Base-by-base conservation (phyloP, 2,797 vertebrate genomes). In the Gymnothorax javanicus region DNA sequence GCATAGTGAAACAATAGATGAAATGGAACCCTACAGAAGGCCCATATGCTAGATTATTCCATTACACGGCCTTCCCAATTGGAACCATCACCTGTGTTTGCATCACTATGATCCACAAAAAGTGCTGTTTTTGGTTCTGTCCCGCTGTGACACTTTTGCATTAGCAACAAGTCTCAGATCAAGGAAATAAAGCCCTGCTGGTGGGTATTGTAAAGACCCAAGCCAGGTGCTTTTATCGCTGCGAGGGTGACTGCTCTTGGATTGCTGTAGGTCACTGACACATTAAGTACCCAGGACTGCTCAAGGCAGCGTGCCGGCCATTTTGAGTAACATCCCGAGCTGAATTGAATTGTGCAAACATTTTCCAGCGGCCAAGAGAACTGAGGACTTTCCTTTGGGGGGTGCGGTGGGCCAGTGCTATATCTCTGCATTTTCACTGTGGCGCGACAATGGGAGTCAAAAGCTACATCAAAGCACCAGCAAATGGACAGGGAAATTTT, bases 311-410 rank as follows among this genome's bases (percentile, higher is more conserved):
- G 25, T 73, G 83, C 75, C 83, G 75, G 83, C 84, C 87, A 88
- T 88, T 88, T 85, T 85, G 75, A 85, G 62, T 27, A 88, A 17
- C 56, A 85, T 85, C 84, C 84, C 8, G 56, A 12, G 58, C 23
- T 57, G 25, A 54, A 71, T 27, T 64, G 60, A 82, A 82, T 27
- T 73, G 75, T 58, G 77, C 59, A 84, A 62, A 85, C 62, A 67
- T 17, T 79, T 27, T 33, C 12, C 27, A 52, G 25, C 54, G 9
- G 82, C 54, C 84, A 17, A 75, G 54, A 64, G 81, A 64, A 71
- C 12, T 52, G n/a, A 56, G 54, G n/a, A 25, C 67, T 85, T 77
- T 73, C 11, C 25, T 60, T 75, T 25, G 7, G 43, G 83, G 17
- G 56, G 54, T 12, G 52, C 5, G 33, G 75, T 27, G n/a, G 79